A percentile compares a stretch with the other conserved stretches of the same genome.
Conservation (phyloP, 2,797 vertebrate species). For the Phrynocephalus forsythii region DNA sequence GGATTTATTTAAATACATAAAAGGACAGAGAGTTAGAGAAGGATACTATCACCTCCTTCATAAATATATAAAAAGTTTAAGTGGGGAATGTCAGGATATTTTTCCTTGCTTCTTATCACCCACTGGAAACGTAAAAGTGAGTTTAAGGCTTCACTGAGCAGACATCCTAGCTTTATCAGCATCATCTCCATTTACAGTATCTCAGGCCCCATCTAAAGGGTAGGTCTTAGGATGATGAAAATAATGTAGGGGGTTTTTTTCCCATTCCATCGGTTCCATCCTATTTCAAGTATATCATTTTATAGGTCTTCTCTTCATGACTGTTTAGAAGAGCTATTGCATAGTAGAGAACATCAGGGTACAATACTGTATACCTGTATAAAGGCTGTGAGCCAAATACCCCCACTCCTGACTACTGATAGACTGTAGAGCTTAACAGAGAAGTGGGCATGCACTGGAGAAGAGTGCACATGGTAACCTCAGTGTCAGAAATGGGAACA, state of each 20-base stretch:
- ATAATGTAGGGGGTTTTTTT: neutral
- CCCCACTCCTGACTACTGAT: neutral
- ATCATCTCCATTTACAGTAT: conserved; percentile 34
- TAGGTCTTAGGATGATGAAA: neutral
- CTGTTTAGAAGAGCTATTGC: neutral
- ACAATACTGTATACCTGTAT: too few species aligned
- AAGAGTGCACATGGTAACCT: neutral
- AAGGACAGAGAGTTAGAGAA: neutral
- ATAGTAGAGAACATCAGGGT: neutral
- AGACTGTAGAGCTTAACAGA: neutral
- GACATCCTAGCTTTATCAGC: conserved; percentile 66
- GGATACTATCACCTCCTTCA: conserved; percentile 16
- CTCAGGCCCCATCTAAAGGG: neutral
- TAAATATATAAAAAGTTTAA: conserved; percentile 36
- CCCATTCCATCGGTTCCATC: neutral
- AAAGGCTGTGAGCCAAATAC: neutral
- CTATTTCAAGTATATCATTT: neutral
- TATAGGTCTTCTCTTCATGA: neutral
- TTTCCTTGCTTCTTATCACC: conserved; percentile 59
- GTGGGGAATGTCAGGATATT: conserved; percentile 21
- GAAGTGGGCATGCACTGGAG: neutral
- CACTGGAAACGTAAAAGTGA: conserved; percentile 62
- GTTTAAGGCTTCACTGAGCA: conserved; percentile 62
- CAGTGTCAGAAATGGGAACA: neutral
- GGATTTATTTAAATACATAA: neutral